A percentile compares a stretch with the other conserved stretches of the same genome.
phyloP scores from a whole-genome alignment of 2,797 vertebrate species.

The Alauda arvensis region DNA sequence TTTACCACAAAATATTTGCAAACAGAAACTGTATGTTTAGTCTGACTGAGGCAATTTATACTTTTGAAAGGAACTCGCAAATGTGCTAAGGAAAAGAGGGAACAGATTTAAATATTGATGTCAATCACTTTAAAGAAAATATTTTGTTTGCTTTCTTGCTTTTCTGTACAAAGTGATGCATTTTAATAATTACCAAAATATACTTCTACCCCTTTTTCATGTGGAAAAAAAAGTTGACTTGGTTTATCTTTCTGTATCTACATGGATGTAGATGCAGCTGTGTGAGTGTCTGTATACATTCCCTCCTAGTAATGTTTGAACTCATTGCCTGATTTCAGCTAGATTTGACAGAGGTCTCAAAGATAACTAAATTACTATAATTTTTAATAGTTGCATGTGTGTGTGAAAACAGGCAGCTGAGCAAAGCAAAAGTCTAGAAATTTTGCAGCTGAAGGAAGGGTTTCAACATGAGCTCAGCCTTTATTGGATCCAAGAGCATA shows the following conservation, averaged over 20 bases:
- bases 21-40: slow-evolving; percentile 18
- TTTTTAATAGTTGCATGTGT: not conserved
- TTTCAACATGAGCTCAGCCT: not conserved
- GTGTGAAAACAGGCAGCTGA: not conserved
- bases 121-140: not conserved
- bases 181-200: slow-evolving; percentile 9
- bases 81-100: not conserved
- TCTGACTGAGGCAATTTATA: not conserved
- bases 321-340: slow-evolving; percentile 37
- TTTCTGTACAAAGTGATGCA: slow-evolving; percentile 5
- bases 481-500: not conserved
- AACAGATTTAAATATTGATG: not conserved
- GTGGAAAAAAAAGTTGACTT: not conserved
- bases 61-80: not conserved
- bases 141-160: not conserved
- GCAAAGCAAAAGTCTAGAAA: not conserved
- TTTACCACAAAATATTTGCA: slow-evolving; percentile 5
- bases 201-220: not conserved
- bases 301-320: slow-evolving; percentile 28
- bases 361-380: slow-evolving; percentile 6
- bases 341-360: slow-evolving; percentile 44
- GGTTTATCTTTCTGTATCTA: slow-evolving; percentile 36
- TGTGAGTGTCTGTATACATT: slow-evolving; percentile 50
- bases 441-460: not conserved
- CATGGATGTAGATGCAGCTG: slow-evolving; percentile 26